Percentiles rank a stretch among this genome's conserved stretches.
Evolutionary conservation across 1,140 invertebrate species (phyloP).

Genomic region (Drosophila arawakana): DNA sequence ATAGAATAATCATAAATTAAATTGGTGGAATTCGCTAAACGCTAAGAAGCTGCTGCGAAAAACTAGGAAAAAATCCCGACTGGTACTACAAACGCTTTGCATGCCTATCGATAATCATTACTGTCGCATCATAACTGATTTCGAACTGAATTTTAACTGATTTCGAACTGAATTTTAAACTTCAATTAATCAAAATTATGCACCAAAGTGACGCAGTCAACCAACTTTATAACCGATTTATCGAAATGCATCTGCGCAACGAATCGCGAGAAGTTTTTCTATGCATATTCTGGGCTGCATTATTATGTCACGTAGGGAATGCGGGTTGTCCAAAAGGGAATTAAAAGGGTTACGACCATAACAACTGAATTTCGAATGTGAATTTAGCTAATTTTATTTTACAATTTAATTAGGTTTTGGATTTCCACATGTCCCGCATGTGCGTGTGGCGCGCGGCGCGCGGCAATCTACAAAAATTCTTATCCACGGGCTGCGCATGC

Average conservation of each 20-base stretch:
- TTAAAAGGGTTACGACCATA: constrained; percentile 16
- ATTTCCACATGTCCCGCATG: constrained; percentile 79
- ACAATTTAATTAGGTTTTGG: constrained; percentile 77
- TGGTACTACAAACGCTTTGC: no score
- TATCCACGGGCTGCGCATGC: constrained; percentile 61
- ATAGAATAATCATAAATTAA: no score
- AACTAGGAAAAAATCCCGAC: no score
- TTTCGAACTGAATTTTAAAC: neutral
- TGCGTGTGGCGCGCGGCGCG: neutral
- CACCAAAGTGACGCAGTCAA: constrained; percentile 1
- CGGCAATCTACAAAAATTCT: constrained; percentile 28
- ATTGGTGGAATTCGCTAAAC: no score
- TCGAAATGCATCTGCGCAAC: constrained; percentile 60
- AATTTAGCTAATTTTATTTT: constrained; percentile 75
- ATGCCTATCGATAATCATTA: neutral
- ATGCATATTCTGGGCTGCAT: constrained; percentile 42
- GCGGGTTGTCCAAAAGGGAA: constrained; percentile 66
- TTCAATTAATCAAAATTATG: constrained; percentile 66
- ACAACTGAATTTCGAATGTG: constrained; percentile 16
- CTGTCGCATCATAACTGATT: neutral
- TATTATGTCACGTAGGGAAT: constrained; percentile 62
- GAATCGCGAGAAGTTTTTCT: constrained; percentile 44
- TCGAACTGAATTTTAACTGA: neutral
- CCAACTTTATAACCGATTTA: constrained; percentile 20
- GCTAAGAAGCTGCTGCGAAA: no score